Percentiles rank a stretch among this genome's conserved stretches.
These are phyloP conservation scores for Drosophila rufa DNA, from an alignment of 1,140 invertebrate genomes.

Conservation along the genomic window DNA sequence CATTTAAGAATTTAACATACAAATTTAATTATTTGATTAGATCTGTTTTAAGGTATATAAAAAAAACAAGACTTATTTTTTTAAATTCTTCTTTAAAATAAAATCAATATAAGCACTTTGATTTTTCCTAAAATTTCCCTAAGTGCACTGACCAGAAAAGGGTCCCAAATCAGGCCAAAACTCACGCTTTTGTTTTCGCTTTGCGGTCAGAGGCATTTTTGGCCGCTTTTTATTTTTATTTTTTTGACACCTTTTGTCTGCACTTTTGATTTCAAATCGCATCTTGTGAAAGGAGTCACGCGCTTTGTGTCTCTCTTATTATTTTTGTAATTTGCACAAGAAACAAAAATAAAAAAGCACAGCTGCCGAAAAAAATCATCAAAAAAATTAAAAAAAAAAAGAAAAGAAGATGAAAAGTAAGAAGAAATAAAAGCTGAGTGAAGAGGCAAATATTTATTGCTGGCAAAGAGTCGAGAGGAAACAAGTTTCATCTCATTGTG, in stretches of 20 bases:
- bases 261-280: conserved; percentile 69
- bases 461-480: conserved; percentile 63
- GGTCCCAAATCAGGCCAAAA: conserved; percentile 37
- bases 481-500: conserved; percentile 65
- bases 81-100: no score
- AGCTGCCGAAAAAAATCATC: not conserved
- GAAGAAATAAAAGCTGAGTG: conserved; percentile 52
- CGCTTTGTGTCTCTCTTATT: conserved; percentile 78
- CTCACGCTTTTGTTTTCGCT: conserved; percentile 55
- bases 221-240: conserved; percentile 38
- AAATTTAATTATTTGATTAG: no score
- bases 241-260: conserved; percentile 78
- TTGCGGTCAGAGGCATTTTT: conserved; percentile 62
- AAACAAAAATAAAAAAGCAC: conserved; percentile 30
- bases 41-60: no score
- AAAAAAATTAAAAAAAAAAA: not conserved
- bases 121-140: not conserved
- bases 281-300: conserved; percentile 81
- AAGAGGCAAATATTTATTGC: conserved; percentile 77
- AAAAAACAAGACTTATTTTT: no score
- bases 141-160: not conserved
- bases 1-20: no score
- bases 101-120: no score
- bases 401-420: conserved; percentile 20
- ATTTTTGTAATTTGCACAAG: conserved; percentile 80